Conservation (phyloP, 2,113 vertebrate species). For the Corythoichthys intestinalis region DNA sequence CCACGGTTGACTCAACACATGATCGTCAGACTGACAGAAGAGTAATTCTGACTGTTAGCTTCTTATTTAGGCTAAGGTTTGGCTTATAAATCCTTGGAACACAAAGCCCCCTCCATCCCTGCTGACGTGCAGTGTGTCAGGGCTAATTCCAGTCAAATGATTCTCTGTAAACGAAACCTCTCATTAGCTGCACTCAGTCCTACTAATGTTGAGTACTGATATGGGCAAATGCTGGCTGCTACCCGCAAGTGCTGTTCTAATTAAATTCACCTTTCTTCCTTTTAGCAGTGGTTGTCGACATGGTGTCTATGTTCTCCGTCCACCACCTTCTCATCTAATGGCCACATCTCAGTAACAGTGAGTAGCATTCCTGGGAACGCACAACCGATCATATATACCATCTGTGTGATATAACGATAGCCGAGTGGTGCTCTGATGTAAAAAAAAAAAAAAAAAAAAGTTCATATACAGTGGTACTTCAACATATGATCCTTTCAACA, state of each 20-base stretch:
- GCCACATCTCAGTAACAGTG: conserved; percentile 9
- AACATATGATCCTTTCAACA: too few species aligned
- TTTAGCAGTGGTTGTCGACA: conserved; percentile 45
- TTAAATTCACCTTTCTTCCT: conserved; percentile 47
- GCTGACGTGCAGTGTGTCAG: conserved; percentile 6
- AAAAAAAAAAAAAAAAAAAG: background rate
- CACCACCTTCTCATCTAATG: conserved; percentile 28
- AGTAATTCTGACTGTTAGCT: conserved; percentile 1
- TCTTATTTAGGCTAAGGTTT: background rate
- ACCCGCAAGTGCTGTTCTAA: conserved; percentile 38
- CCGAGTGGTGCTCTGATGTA: conserved; percentile 11
- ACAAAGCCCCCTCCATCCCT: conserved; percentile 7
- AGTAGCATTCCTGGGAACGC: conserved; percentile 25
- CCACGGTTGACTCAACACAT: background rate
- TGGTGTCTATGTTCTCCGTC: conserved; percentile 21
- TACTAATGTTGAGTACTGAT: conserved; percentile 29
- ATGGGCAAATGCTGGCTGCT: conserved; percentile 17
- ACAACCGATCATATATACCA: conserved; percentile 18
- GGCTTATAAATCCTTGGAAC: conserved; percentile 7
- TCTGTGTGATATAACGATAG: conserved; percentile 14
- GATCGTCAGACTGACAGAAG: background rate
- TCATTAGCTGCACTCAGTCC: conserved; percentile 42
- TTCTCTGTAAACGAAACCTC: conserved; percentile 44
- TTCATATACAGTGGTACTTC: too few species aligned
- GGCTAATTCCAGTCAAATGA: conserved; percentile 36